Percentiles rank a stretch among this genome's conserved stretches.
phyloP scores from a whole-genome alignment of 2,888 invertebrate genomes.

The Stenichneumon culpator region DNA sequence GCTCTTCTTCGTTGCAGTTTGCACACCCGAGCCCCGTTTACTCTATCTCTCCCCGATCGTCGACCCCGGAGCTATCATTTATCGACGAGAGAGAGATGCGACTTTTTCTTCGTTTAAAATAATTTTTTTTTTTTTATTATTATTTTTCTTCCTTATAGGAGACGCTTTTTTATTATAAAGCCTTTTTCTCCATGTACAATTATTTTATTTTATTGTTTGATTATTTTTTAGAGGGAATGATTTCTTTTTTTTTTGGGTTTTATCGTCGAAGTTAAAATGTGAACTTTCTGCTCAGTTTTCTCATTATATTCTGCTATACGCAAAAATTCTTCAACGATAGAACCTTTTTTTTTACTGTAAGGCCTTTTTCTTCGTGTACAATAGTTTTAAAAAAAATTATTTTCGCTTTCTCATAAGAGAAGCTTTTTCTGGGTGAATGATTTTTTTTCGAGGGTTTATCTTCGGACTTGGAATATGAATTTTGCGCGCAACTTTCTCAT shows the following conservation, averaged over 20 bases:
- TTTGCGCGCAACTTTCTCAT: neutral
- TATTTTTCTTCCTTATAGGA: neutral
- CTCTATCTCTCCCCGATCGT: neutral
- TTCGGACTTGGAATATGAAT: neutral
- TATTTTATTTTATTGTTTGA: too few species aligned
- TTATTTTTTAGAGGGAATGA: too few species aligned
- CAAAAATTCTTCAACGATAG: too few species aligned
- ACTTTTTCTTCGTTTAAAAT: neutral
- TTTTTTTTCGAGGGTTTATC: neutral
- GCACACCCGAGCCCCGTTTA: conserved; percentile 17
- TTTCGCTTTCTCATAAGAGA: too few species aligned
- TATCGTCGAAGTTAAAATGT: too few species aligned
- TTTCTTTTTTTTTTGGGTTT: too few species aligned
- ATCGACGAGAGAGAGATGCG: conserved; percentile 53
- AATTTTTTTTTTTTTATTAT: neutral
- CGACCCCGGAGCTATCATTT: conserved; percentile 27
- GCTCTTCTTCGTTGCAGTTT: conserved; percentile 22
- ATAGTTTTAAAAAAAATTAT: neutral
- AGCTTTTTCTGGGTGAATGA: neutral
- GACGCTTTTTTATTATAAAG: neutral
- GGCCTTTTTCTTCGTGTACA: neutral
- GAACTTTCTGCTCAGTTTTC: too few species aligned
- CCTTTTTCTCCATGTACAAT: too few species aligned
- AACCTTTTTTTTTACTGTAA: too few species aligned
- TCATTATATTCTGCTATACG: too few species aligned